Conservation (phyloP, 2,888 invertebrate species). For the Micropterix aruncella region DNA sequence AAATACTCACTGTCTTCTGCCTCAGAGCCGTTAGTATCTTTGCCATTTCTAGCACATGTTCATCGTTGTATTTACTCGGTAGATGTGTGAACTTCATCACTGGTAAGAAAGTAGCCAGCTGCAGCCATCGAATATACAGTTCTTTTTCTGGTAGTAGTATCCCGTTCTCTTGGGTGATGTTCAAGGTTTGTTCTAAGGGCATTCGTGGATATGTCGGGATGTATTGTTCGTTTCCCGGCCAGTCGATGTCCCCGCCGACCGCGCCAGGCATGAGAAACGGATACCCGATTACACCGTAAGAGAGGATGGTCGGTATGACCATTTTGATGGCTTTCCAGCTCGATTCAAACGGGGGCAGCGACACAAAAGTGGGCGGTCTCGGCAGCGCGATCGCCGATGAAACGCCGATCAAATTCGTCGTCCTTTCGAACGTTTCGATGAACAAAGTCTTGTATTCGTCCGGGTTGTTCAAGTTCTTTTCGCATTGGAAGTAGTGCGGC, state of each 20-base stretch:
- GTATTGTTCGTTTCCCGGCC: conserved; percentile 42
- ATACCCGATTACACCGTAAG: conserved; percentile 82
- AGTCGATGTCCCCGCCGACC: conserved; percentile 77
- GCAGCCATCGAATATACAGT: conserved; percentile 80
- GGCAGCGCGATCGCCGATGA: conserved; percentile 74
- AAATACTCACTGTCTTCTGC: conserved; percentile 49
- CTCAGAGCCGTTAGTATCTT: conserved; percentile 60
- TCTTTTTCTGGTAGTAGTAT: conserved; percentile 59
- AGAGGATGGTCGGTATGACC: conserved; percentile 76
- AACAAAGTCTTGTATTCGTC: conserved; percentile 72
- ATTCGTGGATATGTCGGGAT: conserved; percentile 35
- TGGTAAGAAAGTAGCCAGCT: conserved; percentile 80
- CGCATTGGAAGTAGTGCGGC: conserved; percentile 75
- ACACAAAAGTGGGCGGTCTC: conserved; percentile 72
- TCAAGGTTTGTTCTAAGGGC: conserved; percentile 18
- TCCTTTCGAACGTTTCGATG: conserved; percentile 45
- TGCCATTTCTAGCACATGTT: conserved; percentile 61
- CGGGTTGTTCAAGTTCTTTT: conserved; percentile 58
- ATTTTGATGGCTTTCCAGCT: conserved; percentile 75
- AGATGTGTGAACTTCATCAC: conserved; percentile 83
- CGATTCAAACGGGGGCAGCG: conserved; percentile 73
- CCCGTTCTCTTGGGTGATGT: conserved; percentile 27
- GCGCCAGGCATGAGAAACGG: conserved; percentile 89
- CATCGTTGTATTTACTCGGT: conserved; percentile 79
- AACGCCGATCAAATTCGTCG: conserved; percentile 61